A percentile compares a stretch with the other conserved stretches of the same genome.
These are phyloP conservation scores for Nomada fabriciana DNA, from an alignment of 2,888 invertebrate genomes.

Conservation along the genomic window DNA sequence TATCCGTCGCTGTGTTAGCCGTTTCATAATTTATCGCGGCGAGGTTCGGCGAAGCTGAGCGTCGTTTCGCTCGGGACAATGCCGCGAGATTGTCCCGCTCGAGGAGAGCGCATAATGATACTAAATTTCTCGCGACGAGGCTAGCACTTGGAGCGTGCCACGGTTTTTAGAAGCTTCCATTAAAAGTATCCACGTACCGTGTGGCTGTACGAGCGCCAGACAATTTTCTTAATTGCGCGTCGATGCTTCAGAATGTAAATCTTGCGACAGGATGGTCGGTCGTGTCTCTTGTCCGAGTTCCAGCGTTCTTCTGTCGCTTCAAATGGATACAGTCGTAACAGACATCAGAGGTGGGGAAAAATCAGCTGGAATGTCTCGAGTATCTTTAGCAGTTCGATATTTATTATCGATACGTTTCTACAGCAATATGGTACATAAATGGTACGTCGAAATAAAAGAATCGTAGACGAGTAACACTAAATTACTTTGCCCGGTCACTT, in stretches of 20 bases:
- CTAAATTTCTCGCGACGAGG: slow-evolving; percentile 58
- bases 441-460: too few relatives aligned
- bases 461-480: background rate
- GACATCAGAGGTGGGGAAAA: background rate
- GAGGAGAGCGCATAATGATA: slow-evolving; percentile 60
- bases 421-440: too few relatives aligned
- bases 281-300: background rate
- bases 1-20: slow-evolving; percentile 15
- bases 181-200: slow-evolving; percentile 28
- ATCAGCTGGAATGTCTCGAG: background rate
- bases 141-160: slow-evolving; percentile 9
- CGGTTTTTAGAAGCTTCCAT: slow-evolving; percentile 53
- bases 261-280: background rate
- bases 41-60: slow-evolving; percentile 4
- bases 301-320: background rate
- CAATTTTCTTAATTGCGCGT: slow-evolving; percentile 30
- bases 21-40: slow-evolving; percentile 53
- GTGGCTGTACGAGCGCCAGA: background rate
- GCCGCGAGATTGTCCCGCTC: slow-evolving; percentile 43
- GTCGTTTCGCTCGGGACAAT: slow-evolving; percentile 50
- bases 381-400: too few relatives aligned
- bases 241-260: slow-evolving; percentile 25
- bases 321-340: background rate
- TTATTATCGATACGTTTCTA: too few relatives aligned
- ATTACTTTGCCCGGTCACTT: background rate